phyloP scores from a whole-genome alignment of 2,113 vertebrate genomes.

The Callorhinus ursinus region DNA sequence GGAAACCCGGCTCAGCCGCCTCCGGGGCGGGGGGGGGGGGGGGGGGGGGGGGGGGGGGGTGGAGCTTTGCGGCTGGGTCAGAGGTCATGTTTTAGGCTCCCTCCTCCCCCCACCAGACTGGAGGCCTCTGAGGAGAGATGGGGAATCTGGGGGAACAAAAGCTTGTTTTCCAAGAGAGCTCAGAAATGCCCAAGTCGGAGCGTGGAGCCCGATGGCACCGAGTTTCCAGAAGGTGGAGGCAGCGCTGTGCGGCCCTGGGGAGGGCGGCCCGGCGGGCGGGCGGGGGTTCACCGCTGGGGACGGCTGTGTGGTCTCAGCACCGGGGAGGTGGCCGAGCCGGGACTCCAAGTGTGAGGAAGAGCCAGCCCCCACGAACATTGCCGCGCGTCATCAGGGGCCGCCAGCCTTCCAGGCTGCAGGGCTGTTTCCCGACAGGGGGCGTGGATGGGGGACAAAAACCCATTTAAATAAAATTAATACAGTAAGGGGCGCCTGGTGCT shows the following conservation, averaged over 20 bases:
- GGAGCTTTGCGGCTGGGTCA: neutral
- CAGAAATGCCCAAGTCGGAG: neutral
- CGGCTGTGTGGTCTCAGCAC: no score
- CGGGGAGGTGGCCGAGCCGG: no score
- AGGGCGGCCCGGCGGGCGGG: accelerated
- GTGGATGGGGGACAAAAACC: neutral
- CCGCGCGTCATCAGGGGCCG: no score
- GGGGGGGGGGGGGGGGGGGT: no score
- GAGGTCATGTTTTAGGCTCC: neutral
- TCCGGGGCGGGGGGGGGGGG: neutral
- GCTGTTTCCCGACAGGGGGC: neutral
- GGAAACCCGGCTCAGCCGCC: neutral
- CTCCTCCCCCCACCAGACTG: neutral
- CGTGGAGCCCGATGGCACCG: neutral
- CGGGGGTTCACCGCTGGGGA: neutral
- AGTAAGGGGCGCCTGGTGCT: neutral
- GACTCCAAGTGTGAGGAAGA: neutral
- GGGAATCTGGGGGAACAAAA: neutral
- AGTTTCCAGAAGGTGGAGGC: neutral
- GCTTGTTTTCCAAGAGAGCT: neutral
- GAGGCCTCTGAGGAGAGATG: neutral
- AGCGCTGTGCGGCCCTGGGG: neutral
- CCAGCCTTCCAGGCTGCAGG: neutral
- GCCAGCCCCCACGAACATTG: no score
- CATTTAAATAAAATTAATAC: neutral